Evolutionary conservation across 2,888 invertebrate species (phyloP), one percentile per base, ranked within the genome.

Genomic region (Eucera pruinosa): DNA sequence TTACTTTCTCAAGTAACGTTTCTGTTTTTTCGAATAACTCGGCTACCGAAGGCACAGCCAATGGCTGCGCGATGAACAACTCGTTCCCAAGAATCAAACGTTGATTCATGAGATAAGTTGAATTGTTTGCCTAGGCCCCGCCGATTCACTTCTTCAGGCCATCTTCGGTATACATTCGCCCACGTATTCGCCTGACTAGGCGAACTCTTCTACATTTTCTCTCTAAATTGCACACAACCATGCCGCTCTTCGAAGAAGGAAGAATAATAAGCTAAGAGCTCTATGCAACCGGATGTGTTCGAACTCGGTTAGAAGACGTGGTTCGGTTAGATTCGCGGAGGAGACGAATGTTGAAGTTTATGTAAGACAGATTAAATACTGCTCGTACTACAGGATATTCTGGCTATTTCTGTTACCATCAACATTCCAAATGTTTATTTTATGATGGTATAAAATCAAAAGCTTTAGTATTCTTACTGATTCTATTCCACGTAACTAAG

Each of bases 91-190:
- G 80, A 62, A 80, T 81, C 81, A 71, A 60, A 39, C 80, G 70
- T 76, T 77, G 80, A 83, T 83, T 78, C 75, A 78, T 68, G 76
- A 76, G 80, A 85, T 85, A 82, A 77, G 75, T 71, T 70, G 77
- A 71, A 84, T 71, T 85, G 84, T 84, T 84, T 84, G 83, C 75
- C 80, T 47, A 81, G 71, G 76, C 70, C 57, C 62, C 52, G 78
- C 43, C 81, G 78, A 84, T 85, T 80, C 80, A 61, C 77, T 77
- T 82, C 80, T 70, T 65, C 69, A 58, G 48, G 48, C 84, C 81
- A 71, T 81, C 84, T 76, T 81, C 82, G 64, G 71, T 69, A 65
- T 74, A 81, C 85, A 69, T 66, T 80, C 85, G 74, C 83, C 82
- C 77, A 85, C 82, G 73, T 57, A 54, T 20, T n/a, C 64, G 52